Evolutionary conservation across 2,113 vertebrate species (phyloP).

Genomic region (Peucedramus taeniatus): DNA sequence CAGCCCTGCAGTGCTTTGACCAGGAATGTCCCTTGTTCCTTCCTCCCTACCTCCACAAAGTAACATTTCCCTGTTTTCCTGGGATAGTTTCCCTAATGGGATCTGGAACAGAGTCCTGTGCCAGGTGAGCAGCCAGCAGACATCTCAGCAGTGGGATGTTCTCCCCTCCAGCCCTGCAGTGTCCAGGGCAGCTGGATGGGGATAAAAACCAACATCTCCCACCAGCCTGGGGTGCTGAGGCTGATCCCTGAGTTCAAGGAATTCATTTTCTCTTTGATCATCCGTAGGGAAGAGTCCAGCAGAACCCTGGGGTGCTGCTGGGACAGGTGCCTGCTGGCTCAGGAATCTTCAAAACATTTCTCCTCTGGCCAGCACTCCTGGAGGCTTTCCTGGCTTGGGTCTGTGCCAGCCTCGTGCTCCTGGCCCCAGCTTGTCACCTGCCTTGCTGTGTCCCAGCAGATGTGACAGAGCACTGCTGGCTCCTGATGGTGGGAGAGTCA

Average conservation of each 20-base stretch:
- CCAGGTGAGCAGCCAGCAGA: background rate
- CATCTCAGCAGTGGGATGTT: background rate
- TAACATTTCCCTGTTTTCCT: fast-evolving
- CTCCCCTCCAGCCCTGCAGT: background rate
- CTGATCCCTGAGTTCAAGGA: background rate
- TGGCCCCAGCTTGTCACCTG: background rate
- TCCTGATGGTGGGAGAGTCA: background rate
- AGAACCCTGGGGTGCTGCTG: background rate
- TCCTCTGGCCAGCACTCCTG: background rate
- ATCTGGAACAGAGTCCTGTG: background rate
- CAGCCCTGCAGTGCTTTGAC: background rate
- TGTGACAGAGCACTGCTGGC: background rate
- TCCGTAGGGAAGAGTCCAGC: background rate
- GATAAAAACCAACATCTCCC: background rate
- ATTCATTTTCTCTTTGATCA: background rate
- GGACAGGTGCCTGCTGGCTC: background rate
- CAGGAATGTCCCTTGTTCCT: fast-evolving
- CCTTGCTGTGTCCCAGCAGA: background rate
- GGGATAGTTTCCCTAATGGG: fast-evolving
- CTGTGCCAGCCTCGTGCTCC: background rate
- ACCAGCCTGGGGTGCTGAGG: too few relatives aligned
- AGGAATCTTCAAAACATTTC: background rate
- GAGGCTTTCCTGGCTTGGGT: background rate
- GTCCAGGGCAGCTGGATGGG: fast-evolving
- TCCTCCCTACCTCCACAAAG: background rate